phyloP scores from a whole-genome alignment of 2,797 vertebrate genomes.

The Sebastes kiyomatsui region DNA sequence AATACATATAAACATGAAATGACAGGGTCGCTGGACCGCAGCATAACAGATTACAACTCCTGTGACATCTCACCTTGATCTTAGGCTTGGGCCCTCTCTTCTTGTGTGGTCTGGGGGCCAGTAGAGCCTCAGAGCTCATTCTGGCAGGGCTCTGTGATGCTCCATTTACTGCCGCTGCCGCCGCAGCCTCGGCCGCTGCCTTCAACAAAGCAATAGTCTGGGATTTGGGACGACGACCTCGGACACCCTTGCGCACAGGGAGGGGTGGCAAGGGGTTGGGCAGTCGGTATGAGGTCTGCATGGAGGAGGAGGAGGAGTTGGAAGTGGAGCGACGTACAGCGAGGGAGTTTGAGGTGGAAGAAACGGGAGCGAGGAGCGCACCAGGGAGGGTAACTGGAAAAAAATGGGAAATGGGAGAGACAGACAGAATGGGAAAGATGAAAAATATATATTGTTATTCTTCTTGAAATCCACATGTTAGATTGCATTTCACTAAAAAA shows the following conservation, averaged over 20 bases:
- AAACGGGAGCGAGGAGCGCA: constrained; percentile 82
- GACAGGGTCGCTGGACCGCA: constrained; percentile 6
- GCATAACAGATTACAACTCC: constrained; percentile 28
- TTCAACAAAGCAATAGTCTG: constrained; percentile 86
- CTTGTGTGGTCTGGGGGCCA: constrained; percentile 85
- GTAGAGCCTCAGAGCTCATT: constrained; percentile 62
- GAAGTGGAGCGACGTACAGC: constrained; percentile 79
- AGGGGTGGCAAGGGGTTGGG: constrained; percentile 83
- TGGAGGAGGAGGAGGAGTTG: constrained; percentile 73
- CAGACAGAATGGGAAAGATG: neutral
- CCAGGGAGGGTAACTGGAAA: constrained; percentile 87
- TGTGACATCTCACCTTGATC: constrained; percentile 87
- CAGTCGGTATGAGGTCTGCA: constrained; percentile 91
- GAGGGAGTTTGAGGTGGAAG: constrained; percentile 80
- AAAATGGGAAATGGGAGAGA: constrained; percentile 11
- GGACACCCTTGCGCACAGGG: constrained; percentile 87
- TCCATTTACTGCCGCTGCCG: constrained; percentile 80
- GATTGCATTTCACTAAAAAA: neutral
- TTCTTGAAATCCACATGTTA: neutral
- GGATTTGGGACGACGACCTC: constrained; percentile 84
- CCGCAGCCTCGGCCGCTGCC: constrained; percentile 80
- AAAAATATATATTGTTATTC: neutral
- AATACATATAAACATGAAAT: neutral
- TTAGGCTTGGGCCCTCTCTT: constrained; percentile 90
- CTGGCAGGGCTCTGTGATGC: constrained; percentile 78